A percentile compares a stretch with the other conserved stretches of the same genome.
These are phyloP conservation scores for Drosophila orosa DNA, from an alignment of 1,140 invertebrate species.

Conservation along the genomic window DNA sequence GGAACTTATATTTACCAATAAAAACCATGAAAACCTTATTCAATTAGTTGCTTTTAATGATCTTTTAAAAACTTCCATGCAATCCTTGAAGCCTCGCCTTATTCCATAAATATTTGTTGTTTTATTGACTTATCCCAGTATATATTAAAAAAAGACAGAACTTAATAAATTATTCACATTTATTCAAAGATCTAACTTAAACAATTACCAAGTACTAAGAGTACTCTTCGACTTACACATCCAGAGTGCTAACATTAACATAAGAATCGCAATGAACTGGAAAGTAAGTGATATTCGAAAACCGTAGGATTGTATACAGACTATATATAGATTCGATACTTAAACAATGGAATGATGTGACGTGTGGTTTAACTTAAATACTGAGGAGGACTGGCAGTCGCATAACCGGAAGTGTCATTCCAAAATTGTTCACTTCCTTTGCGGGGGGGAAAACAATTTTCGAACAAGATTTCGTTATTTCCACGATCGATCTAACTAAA, in stretches of 20 bases:
- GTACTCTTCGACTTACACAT: constrained; percentile 5
- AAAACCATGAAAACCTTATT: background rate
- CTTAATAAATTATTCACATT: constrained; percentile 48
- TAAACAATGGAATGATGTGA: constrained; percentile 41
- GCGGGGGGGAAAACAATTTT: constrained; percentile 60
- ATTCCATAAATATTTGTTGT: background rate
- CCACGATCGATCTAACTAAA: constrained; percentile 31
- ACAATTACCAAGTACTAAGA: constrained; percentile 18
- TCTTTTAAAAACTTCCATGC: too few relatives aligned
- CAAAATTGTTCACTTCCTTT: constrained; percentile 64
- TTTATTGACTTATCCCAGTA: too few relatives aligned
- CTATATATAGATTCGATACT: constrained; percentile 22
- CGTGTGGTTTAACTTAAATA: constrained; percentile 43
- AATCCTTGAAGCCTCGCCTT: background rate
- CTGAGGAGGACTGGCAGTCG: constrained; percentile 56
- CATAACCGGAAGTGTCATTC: constrained; percentile 67
- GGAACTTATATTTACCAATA: too few relatives aligned
- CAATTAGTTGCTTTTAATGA: too few relatives aligned
- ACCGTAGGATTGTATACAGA: constrained; percentile 32
- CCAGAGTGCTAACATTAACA: constrained; percentile 38
- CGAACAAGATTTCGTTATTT: constrained; percentile 70
- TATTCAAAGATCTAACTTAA: constrained; percentile 49
- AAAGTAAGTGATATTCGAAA: constrained; percentile 26
- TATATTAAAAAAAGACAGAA: background rate
- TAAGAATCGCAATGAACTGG: constrained; percentile 26